Conservation (phyloP, 2,797 vertebrate species). For the Coccyzus lansbergi region DNA sequence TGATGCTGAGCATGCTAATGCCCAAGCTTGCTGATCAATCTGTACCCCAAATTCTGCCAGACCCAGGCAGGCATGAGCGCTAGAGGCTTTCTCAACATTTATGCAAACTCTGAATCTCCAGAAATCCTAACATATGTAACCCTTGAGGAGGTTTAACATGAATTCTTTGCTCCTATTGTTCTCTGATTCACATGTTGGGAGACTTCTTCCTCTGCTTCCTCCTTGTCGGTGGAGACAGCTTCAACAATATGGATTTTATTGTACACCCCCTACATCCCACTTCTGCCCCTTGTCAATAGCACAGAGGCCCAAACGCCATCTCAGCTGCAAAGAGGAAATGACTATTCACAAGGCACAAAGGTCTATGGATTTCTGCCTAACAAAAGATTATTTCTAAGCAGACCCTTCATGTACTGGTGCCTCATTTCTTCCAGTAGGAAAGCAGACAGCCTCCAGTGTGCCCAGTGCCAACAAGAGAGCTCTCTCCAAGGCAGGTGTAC, state of each 20-base stretch:
- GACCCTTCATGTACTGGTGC: background rate
- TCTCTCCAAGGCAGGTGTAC: constrained; percentile 63
- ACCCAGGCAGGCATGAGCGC: background rate
- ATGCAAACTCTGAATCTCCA: background rate
- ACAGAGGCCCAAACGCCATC: constrained; percentile 34
- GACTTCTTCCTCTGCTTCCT: constrained; percentile 35
- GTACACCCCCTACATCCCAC: constrained; percentile 55
- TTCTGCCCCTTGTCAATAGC: constrained; percentile 69
- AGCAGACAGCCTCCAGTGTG: background rate
- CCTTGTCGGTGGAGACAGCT: constrained; percentile 48
- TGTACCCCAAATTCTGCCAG: background rate
- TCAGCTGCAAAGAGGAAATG: constrained; percentile 68
- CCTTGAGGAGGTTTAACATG: background rate
- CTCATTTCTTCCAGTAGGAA: background rate
- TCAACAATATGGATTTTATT: constrained; percentile 75
- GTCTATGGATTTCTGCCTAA: constrained; percentile 70
- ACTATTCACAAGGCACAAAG: constrained; percentile 69
- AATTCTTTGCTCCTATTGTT: constrained; percentile 26
- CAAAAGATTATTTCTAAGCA: constrained; percentile 70
- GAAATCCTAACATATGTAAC: background rate
- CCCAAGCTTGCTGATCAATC: background rate
- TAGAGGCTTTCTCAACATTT: background rate
- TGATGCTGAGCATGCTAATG: background rate
- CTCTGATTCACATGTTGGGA: background rate
- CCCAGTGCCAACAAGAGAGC: background rate